Evolutionary conservation across 2,888 invertebrate species (phyloP), one percentile per base, ranked within the genome.

Genomic region (Thereva unica): DNA sequence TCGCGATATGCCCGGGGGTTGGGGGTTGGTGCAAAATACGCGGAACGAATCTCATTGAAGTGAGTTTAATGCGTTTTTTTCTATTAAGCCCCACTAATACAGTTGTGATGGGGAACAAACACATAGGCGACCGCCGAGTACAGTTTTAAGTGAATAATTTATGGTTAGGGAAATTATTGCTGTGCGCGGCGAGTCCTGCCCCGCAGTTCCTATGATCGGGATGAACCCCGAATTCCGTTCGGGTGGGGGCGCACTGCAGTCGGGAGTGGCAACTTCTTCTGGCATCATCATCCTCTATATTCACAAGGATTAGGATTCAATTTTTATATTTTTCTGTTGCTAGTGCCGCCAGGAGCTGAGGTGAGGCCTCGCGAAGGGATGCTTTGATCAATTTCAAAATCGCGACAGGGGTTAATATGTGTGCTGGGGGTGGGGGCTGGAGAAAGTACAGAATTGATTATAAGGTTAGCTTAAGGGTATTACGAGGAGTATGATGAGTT

Each of bases 231-330:
- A 42, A 42, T n/a, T 42, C 38, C 54, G 5, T 42, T 8, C 42
- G 42, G 8, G 8, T 9, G 41, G n/a, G 50, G 41, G 49, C 50
- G 23, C 50, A 63, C 0, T 50, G 49, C 49, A 50, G 50, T 41
- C 63, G 52, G 5, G 37, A 50, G 23, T 10, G 49, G 53, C 4
- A 52, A 52, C 44, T 50, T 52, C 42, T 50, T 54, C 37, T 45
- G 35, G 35, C 53, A 78, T 79, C 78, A 79, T 79, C 77, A 78
- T 79, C 79, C 78, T 78, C 78, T 79, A 79, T 79, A 79, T 79
- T 79, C 79, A 79, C 23, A 23, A 79, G 79, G 79, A 79, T 79
- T 79, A 79, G 78, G 78, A 79, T 79, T 79, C 79, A 79, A 79
- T 79, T 79, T 79, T 79, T 78, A 73, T 75, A 73, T 72, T 70